Percentiles rank a stretch among this genome's conserved stretches.
phyloP scores from a whole-genome alignment of 2,888 invertebrate genomes.

The Thysanoteuthis rhombus region DNA sequence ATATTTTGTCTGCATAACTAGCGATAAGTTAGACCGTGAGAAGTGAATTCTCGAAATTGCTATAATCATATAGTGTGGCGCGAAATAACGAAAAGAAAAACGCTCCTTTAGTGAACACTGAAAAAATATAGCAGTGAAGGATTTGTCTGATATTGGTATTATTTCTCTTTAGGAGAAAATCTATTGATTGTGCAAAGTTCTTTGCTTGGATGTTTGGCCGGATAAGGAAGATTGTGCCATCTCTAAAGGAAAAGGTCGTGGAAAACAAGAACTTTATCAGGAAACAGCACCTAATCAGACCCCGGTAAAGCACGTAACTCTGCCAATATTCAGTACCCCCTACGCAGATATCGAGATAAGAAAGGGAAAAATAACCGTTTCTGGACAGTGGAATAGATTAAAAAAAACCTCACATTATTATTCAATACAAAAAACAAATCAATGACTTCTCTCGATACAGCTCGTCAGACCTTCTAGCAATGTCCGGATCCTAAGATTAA shows the following conservation, averaged over 20 bases:
- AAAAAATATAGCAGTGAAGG: neutral
- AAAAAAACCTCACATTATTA: neutral
- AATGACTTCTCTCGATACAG: neutral
- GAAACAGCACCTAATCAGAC: neutral
- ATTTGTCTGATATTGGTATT: neutral
- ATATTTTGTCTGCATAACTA: too few species aligned
- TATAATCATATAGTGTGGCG: too few species aligned
- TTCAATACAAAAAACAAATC: neutral
- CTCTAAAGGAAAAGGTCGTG: neutral
- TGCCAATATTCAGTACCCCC: neutral
- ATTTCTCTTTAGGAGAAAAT: neutral
- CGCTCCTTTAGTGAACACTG: neutral
- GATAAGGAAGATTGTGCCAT: neutral
- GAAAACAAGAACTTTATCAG: neutral
- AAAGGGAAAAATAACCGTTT: neutral
- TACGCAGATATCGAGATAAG: neutral
- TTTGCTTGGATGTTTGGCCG: neutral
- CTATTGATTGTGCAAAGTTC: neutral
- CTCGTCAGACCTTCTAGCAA: too few species aligned
- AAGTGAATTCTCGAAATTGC: too few species aligned
- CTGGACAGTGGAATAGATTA: neutral
- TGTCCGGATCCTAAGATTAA: too few species aligned
- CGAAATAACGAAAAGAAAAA: too few species aligned
- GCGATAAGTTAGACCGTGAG: too few species aligned
- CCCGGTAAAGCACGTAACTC: neutral